phyloP scores from a whole-genome alignment of 2,797 vertebrate genomes.

The Triplophysa bombifrons region DNA sequence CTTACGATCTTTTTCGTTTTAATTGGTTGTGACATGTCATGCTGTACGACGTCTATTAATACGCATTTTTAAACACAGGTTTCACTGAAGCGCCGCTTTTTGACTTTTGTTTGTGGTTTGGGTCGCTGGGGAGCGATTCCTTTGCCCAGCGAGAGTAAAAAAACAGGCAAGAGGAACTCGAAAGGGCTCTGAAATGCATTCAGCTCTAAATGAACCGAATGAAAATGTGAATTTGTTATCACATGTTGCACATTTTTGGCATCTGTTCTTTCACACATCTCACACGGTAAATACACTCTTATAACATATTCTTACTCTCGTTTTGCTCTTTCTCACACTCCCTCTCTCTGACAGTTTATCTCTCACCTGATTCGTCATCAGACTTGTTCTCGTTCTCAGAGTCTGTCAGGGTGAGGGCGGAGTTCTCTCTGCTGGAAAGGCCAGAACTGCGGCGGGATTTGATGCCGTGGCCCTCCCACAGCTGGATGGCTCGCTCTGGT shows the following conservation, averaged over 20 bases:
- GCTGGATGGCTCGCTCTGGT: slow-evolving; percentile 83
- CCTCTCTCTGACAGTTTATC: slow-evolving; percentile 46
- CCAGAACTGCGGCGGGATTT: slow-evolving; percentile 86
- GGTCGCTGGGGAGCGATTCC: neutral
- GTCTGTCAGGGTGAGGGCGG: slow-evolving; percentile 87
- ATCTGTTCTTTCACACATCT: slow-evolving; percentile 25
- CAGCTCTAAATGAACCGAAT: slow-evolving; percentile 33
- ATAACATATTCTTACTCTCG: slow-evolving; percentile 1
- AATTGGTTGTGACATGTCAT: slow-evolving; percentile 9
- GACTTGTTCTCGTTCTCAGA: slow-evolving; percentile 90
- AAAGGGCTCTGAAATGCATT: slow-evolving; percentile 31
- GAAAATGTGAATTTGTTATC: slow-evolving; percentile 25
- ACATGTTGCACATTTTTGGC: slow-evolving; percentile 43
- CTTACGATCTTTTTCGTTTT: neutral
- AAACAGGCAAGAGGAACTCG: slow-evolving; percentile 11
- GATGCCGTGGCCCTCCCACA: slow-evolving; percentile 81
- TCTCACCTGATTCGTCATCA: slow-evolving; percentile 86
- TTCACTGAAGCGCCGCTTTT: neutral
- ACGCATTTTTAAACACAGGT: neutral
- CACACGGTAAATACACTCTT: neutral
- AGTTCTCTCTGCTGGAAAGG: slow-evolving; percentile 87
- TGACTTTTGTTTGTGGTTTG: neutral
- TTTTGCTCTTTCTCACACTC: slow-evolving; percentile 9
- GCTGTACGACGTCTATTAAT: slow-evolving; percentile 4
- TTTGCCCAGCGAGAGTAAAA: neutral